phyloP scores from a whole-genome alignment of 2,797 vertebrate species.

The Carcharodon carcharias region DNA sequence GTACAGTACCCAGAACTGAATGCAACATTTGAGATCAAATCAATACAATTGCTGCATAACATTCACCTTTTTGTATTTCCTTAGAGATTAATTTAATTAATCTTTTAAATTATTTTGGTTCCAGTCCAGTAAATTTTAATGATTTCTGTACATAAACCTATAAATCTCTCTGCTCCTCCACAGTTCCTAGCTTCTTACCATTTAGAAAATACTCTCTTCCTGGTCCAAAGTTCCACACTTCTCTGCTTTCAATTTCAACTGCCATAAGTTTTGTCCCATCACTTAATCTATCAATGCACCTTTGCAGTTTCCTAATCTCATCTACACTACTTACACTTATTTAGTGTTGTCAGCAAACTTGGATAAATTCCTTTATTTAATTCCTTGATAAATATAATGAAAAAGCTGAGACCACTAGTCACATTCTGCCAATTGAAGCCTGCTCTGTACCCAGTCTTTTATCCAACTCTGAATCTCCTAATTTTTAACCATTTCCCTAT shows the following conservation, averaged over 20 bases:
- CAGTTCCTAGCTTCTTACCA: neutral
- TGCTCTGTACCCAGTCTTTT: neutral
- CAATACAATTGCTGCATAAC: neutral
- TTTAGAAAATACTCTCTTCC: neutral
- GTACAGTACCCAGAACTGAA: neutral
- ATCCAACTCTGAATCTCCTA: neutral
- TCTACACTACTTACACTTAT: no score
- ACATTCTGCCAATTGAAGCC: neutral
- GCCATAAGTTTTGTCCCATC: neutral
- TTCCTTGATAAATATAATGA: neutral
- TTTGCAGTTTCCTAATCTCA: neutral
- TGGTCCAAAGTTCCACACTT: neutral
- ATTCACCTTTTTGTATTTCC: neutral
- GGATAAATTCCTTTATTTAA: neutral
- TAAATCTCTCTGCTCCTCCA: neutral
- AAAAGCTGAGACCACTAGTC: neutral
- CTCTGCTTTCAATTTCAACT: no score
- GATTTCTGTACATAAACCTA: neutral
- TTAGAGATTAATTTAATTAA: neutral
- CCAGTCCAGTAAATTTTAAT: neutral
- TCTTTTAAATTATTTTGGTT: neutral
- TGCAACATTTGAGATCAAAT: neutral
- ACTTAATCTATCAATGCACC: neutral
- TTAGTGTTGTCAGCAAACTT: no score
- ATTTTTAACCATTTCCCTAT: neutral